Conservation (phyloP, 2,888 invertebrate genomes). For the Drosophila monieri region DNA sequence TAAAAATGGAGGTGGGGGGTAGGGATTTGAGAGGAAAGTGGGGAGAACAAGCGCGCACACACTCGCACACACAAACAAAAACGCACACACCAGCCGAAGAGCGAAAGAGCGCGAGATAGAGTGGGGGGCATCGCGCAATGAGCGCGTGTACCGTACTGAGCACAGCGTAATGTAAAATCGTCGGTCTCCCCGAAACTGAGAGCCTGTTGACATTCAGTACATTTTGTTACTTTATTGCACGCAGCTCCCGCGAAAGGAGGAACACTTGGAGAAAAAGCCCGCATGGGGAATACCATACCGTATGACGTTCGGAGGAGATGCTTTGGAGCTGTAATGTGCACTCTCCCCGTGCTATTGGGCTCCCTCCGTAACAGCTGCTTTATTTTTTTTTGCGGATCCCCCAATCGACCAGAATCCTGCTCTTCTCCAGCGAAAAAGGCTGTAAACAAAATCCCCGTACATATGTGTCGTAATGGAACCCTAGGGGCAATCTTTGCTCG, state of each 20-base stretch:
- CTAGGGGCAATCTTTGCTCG: constrained; percentile 80
- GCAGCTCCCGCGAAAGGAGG: constrained; percentile 54
- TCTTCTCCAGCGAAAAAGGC: constrained; percentile 2
- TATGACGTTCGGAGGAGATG: constrained; percentile 21
- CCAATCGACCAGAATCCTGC: constrained; percentile 19
- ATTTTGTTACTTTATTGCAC: constrained; percentile 83
- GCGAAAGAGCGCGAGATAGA: constrained; percentile 32
- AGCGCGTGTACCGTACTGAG: constrained; percentile 70
- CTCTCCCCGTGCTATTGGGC: neutral
- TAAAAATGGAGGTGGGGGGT: neutral
- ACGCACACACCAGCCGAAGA: constrained; percentile 24
- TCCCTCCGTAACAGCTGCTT: neutral
- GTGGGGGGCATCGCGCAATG: constrained; percentile 68
- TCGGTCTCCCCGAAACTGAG: constrained; percentile 72
- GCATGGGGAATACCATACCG: constrained; percentile 10
- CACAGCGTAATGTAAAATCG: constrained; percentile 82
- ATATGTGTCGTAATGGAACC: constrained; percentile 67
- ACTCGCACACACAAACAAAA: constrained; percentile 37
- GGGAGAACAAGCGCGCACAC: constrained; percentile 50
- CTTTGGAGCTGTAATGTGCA: constrained; percentile 25
- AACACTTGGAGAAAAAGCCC: constrained; percentile 20
- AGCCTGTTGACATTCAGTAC: constrained; percentile 84
- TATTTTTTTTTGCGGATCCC: neutral
- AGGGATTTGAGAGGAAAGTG: constrained; percentile 17
- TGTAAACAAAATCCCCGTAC: constrained; percentile 30